Evolutionary conservation across 2,797 vertebrate species (phyloP).

Genomic region (Cheirogaleus major): DNA sequence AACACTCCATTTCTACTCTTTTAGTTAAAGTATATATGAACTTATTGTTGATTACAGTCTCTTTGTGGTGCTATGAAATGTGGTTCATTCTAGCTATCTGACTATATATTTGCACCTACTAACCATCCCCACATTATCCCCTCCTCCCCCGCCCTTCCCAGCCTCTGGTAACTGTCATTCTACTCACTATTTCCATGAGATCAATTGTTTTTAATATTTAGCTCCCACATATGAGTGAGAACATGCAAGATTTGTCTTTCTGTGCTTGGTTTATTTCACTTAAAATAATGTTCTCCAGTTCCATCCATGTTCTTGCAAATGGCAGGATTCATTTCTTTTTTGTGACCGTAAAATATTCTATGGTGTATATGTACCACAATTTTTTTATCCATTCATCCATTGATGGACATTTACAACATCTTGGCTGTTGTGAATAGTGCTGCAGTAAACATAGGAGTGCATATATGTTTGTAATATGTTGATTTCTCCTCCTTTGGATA

Average conservation of each 20-base stretch:
- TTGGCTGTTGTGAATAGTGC: not conserved
- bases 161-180: not conserved
- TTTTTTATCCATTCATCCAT: not conserved
- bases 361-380: not conserved
- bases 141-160: not conserved
- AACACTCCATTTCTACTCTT: not conserved
- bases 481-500: not conserved
- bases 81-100: not conserved
- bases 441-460: not conserved
- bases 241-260: not conserved
- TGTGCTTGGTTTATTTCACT: not conserved
- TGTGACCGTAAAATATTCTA: not conserved
- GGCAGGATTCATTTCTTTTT: not conserved
- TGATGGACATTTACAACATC: not conserved
- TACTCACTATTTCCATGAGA: not conserved
- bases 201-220: not conserved
- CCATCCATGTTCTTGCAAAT: not conserved
- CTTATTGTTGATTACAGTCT: not conserved
- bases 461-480: not conserved
- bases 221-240: not conserved
- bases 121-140: not conserved
- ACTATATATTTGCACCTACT: not conserved
- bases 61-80: not conserved
- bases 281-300: not conserved
- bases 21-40: not conserved